Base-by-base conservation (phyloP, 2,888 invertebrate genomes). In the Matsumyia berberina region DNA sequence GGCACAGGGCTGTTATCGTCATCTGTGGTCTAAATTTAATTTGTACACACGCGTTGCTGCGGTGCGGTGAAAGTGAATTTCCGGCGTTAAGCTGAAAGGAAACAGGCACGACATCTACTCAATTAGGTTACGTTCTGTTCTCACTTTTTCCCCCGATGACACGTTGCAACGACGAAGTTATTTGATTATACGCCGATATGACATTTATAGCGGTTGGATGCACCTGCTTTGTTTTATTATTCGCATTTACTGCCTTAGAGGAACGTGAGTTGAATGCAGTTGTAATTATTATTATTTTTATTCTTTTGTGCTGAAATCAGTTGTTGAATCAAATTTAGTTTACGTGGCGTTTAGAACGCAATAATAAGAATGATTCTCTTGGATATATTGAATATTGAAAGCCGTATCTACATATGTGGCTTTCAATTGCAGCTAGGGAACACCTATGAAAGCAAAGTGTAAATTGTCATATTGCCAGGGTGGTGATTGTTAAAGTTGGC, bases 61-160 rank as follows among this genome's bases (percentile, higher is more conserved):
- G 44, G 24, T 19, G 12, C 37, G 70, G 79, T 51, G 72, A 79
- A 79, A 79, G 72, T 79, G 58, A 72, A 72, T 72, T 55, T 79
- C 79, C 79, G 80, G 80, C 67, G 60, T 67, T 17, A 42, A 15
- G 42, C 37, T 11, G 19, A 79, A 58, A 39, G 17, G 19, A 55
- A 70, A 49, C 11, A 37, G 12, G 37, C 51, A 57, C 29, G 51
- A 31, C 24, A 24, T 24, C 15, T 29, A 19, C 15, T 46, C 66
- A 76, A 37, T 74, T 66, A 29, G 49, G 66, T 37, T 66, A 12
- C 19, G 51, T 62, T 67, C 57, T 58, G 51, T 62, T 67, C 57
- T 58, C 67, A 67, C 67, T 69, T 77, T 58, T 67, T 44, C 51
- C 12, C 37, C 49, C 55, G 66, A 37, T 31, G 46, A 24, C 19